Conservation (phyloP, 1,140 invertebrate genomes). For the Oryzaephilus surinamensis region DNA sequence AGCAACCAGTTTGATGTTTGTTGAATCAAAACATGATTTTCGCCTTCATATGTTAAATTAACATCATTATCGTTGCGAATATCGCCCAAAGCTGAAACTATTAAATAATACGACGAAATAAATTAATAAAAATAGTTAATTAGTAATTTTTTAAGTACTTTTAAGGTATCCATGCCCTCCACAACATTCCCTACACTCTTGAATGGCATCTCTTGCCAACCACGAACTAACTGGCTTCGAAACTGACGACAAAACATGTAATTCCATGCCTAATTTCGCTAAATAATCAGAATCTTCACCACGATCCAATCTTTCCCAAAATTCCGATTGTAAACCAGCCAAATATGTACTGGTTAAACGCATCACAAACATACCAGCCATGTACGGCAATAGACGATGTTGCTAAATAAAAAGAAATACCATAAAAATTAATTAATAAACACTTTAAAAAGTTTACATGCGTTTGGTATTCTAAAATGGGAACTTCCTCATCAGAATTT, state of each 20-base stretch:
- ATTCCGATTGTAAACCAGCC: not conserved
- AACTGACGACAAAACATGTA: conserved; percentile 83
- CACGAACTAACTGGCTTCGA: conserved; percentile 81
- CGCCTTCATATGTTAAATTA: conserved; percentile 90
- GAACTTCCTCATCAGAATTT: conserved; percentile 62
- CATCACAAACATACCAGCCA: conserved; percentile 72
- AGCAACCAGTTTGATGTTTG: conserved; percentile 88
- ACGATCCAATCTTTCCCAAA: not conserved
- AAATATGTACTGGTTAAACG: conserved; percentile 56
- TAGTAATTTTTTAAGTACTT: conserved; percentile 45
- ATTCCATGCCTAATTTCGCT: conserved; percentile 51
- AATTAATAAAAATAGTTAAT: conserved; percentile 24
- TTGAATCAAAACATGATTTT: conserved; percentile 90
- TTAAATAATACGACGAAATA: conserved; percentile 20
- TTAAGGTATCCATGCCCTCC: conserved; percentile 74
- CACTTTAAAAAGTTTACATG: conserved; percentile 45
- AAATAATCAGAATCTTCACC: conserved; percentile 12
- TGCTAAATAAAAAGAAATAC: conserved; percentile 46
- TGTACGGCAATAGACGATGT: conserved; percentile 81
- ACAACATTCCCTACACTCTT: conserved; percentile 84
- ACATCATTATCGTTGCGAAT: conserved; percentile 83
- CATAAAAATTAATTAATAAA: not conserved
- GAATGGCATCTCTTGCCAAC: conserved; percentile 71
- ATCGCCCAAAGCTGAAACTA: conserved; percentile 68
- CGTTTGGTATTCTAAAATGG: conserved; percentile 85